Evolutionary conservation across 2,797 vertebrate genomes (phyloP), one percentile per base, ranked within the genome.

Genomic region (Myiothlypis coronata): DNA sequence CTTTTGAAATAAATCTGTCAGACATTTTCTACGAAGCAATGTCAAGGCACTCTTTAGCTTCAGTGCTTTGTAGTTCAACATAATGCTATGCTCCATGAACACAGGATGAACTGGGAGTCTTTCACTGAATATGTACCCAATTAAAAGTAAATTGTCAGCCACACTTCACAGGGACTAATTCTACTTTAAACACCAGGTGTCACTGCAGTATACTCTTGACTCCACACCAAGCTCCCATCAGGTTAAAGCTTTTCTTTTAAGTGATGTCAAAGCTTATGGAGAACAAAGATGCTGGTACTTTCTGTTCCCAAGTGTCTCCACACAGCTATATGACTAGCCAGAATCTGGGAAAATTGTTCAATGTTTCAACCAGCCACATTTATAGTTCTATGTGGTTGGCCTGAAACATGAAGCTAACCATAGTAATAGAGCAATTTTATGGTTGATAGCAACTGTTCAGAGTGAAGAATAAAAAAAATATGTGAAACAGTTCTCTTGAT

Each of bases 111-210:
- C 63, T 49, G 28, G 5, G 50, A 76, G 74, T 41, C 77, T 88
- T 35, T 79, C 74, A 72, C 59, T 14, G 67, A 94, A 19, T 57
- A 57, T 4, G 35, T 80, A 71, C 69, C 93, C 69, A 85, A 83
- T 96, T 93, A 87, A 37, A 89, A 79, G 24, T 50, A 44, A 90
- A 87, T 74, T 83, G 75, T 27, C 35, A 64, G 82, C 56, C 79
- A n/a, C 60, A 35, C 69, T 89, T 95, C 85, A 80, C 53, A 91
- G 46, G 37, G 76, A 83, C 59, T 32, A 71, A 78, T 64, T 90
- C 78, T 77, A 1, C 85, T 96, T 94, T 53, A 91, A 92, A 96
- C 95, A 85, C 89, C 96, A 96, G 95, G 89, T 94, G 96, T 96
- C 95, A 96, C 93, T 96, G 93, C 84, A 92, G 91, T 28, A 86